A percentile compares a stretch with the other conserved stretches of the same genome.
Conservation (phyloP, 2,888 invertebrate species). For the Tipula unca region DNA sequence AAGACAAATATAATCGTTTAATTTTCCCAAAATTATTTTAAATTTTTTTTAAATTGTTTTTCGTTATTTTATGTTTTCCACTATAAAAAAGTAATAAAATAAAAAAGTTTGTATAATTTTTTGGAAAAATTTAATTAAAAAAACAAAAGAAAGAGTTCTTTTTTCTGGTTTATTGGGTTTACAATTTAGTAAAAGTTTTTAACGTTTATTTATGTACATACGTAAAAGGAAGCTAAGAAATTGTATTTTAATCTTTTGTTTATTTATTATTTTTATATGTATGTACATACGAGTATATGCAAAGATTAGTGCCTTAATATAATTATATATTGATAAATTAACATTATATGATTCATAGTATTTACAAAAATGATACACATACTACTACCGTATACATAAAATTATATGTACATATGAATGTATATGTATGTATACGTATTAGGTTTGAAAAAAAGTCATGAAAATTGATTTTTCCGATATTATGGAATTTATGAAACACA, state of each 20-base stretch:
- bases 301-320: background rate
- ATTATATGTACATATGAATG: no score
- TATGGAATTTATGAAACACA: background rate
- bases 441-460: background rate
- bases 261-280: background rate
- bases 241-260: background rate
- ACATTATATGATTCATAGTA: background rate
- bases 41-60: background rate
- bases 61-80: background rate
- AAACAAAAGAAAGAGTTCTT: background rate
- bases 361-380: background rate
- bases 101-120: background rate
- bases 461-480: background rate
- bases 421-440: background rate
- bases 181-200: constrained; percentile 4
- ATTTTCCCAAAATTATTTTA: background rate
- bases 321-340: background rate
- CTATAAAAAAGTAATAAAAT: background rate
- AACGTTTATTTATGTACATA: background rate
- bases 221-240: background rate
- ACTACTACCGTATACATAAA: background rate
- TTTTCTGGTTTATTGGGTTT: background rate
- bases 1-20: background rate
- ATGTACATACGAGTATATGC: no score
- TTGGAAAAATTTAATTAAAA: background rate